Evolutionary conservation across 2,113 vertebrate genomes (phyloP).

Genomic region (Serinus canaria): DNA sequence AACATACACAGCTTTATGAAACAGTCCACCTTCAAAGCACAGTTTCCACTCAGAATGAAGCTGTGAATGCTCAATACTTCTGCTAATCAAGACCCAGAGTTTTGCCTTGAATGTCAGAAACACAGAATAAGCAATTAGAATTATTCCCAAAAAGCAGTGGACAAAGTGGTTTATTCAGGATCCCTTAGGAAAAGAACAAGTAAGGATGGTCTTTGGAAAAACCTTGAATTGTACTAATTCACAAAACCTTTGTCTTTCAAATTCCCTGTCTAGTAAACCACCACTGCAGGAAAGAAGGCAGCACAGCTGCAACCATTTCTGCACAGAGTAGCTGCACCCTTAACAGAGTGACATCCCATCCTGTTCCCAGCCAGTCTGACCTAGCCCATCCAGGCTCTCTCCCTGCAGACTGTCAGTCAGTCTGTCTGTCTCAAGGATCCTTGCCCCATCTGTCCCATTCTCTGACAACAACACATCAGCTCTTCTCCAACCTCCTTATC

Average conservation of each 20-base stretch:
- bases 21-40: conserved; percentile 8
- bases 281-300: neutral
- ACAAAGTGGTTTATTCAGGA: neutral
- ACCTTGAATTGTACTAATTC: neutral
- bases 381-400: neutral
- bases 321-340: neutral
- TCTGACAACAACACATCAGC: neutral
- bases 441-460: neutral
- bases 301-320: neutral
- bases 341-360: neutral
- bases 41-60: neutral
- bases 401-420: neutral
- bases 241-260: neutral
- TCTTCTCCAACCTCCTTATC: neutral
- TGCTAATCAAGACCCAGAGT: neutral
- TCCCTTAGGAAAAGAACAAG: neutral
- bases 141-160: neutral
- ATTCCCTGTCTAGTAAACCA: neutral
- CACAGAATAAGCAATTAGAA: neutral
- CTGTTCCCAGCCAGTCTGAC: neutral
- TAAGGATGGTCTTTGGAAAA: neutral
- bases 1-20: neutral
- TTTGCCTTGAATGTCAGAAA: neutral
- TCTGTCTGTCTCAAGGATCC: neutral
- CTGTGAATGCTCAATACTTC: neutral